Percentiles rank a stretch among this genome's conserved stretches.
Evolutionary conservation across 2,888 invertebrate species (phyloP).

Genomic region (Cyclophora albipunctata): DNA sequence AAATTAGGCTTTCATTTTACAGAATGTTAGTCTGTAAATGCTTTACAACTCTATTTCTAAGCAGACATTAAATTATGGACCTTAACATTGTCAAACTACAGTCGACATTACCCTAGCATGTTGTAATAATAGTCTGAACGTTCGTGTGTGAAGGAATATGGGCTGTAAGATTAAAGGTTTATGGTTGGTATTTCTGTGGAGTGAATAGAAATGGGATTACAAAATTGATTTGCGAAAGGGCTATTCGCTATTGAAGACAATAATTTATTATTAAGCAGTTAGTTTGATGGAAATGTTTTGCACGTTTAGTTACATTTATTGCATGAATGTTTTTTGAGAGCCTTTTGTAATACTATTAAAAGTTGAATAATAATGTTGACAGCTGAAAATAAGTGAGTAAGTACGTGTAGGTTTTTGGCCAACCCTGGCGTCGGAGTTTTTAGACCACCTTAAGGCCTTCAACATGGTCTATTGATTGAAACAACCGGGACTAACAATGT

Average conservation of each 20-base stretch:
- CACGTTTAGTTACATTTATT: slow-evolving; percentile 9
- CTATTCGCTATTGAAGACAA: slow-evolving; percentile 21
- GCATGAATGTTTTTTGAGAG: too few species aligned
- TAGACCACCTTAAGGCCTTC: too few species aligned
- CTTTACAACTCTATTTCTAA: slow-evolving; percentile 8
- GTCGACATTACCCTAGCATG: background rate
- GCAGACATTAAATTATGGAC: background rate
- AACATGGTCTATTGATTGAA: too few species aligned
- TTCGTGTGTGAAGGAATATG: background rate
- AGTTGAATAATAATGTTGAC: too few species aligned
- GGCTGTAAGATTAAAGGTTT: background rate
- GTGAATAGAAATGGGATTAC: slow-evolving; percentile 1
- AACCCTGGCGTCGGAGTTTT: too few species aligned
- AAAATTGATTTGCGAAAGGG: slow-evolving; percentile 13
- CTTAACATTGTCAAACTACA: background rate
- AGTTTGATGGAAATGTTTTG: background rate
- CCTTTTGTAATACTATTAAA: too few species aligned
- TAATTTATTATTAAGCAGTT: slow-evolving; percentile 7
- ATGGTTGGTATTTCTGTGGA: background rate
- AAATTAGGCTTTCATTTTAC: slow-evolving; percentile 50
- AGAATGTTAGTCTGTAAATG: slow-evolving; percentile 26
- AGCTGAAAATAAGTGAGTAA: too few species aligned
- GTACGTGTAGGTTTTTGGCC: too few species aligned
- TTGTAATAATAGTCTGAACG: background rate
- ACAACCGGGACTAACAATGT: too few species aligned